These are phyloP conservation scores for Ardeotis arabs DNA, from an alignment of 2,113 vertebrate genomes.

Conservation along the genomic window DNA sequence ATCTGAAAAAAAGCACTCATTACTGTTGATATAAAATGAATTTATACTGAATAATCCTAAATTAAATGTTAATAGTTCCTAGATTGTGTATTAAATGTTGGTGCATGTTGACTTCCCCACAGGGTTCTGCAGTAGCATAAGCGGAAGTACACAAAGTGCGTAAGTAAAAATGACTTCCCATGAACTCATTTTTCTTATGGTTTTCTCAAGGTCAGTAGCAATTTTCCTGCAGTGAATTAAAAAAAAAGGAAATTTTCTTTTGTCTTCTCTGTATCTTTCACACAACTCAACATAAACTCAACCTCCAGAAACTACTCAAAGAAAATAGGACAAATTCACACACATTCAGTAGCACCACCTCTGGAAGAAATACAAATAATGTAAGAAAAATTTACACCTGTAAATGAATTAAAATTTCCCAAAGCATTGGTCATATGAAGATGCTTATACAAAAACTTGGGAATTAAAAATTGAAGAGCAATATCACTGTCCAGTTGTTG, in stretches of 20 bases:
- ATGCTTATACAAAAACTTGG: background rate
- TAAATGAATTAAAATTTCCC: background rate
- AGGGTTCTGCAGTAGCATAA: background rate
- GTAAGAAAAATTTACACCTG: background rate
- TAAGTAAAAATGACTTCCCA: background rate
- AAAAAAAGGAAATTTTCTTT: background rate
- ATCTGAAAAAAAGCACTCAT: background rate
- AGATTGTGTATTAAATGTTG: slow-evolving; percentile 37
- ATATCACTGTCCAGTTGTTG: background rate
- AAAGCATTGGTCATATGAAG: background rate
- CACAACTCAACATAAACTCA: slow-evolving; percentile 22
- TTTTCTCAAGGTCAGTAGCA: slow-evolving; percentile 34
- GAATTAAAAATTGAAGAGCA: background rate
- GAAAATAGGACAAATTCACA: slow-evolving; percentile 14
- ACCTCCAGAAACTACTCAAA: slow-evolving; percentile 32
- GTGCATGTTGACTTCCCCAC: background rate
- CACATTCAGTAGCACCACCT: background rate
- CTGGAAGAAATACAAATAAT: background rate
- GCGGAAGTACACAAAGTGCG: background rate
- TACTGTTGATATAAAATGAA: slow-evolving; percentile 25
- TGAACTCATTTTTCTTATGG: background rate
- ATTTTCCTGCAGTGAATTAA: slow-evolving; percentile 13
- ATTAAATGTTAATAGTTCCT: slow-evolving; percentile 59
- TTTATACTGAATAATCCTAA: slow-evolving; percentile 41
- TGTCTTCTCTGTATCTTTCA: background rate